phyloP scores from a whole-genome alignment of 2,113 vertebrate species.

The Papio anubis region DNA sequence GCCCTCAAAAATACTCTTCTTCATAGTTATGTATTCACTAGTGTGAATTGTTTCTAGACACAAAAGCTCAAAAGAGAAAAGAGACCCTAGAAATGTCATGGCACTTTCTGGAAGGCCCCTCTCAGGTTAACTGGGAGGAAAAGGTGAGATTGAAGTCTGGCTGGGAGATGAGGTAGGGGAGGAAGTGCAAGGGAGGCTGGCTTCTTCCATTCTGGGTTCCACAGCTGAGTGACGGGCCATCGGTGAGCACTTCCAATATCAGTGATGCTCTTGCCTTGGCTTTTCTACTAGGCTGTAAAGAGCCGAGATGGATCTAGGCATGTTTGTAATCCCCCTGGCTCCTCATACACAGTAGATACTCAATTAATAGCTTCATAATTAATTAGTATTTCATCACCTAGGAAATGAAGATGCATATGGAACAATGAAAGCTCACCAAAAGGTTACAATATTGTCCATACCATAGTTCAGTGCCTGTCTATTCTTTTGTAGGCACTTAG shows the following conservation, averaged over 20 bases:
- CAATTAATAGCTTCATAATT: neutral
- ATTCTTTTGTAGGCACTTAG: neutral
- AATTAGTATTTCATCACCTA: neutral
- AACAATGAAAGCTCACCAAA: neutral
- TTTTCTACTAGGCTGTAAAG: neutral
- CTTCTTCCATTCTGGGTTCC: neutral
- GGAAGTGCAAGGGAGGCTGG: rapidly evolving
- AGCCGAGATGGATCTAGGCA: neutral
- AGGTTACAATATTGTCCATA: neutral
- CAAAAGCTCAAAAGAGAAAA: neutral
- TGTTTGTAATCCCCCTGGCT: neutral
- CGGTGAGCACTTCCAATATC: neutral
- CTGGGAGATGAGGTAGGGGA: neutral
- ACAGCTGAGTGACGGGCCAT: rapidly evolving
- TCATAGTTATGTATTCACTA: neutral
- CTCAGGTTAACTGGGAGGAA: neutral
- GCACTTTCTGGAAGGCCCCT: neutral
- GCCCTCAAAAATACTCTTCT: neutral
- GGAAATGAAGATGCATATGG: neutral
- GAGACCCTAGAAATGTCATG: neutral
- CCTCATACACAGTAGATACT: neutral
- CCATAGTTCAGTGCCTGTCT: neutral
- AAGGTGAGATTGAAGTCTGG: neutral
- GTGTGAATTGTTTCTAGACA: neutral
- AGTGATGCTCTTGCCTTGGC: neutral